phyloP scores from a whole-genome alignment of 2,113 vertebrate genomes.

The Phalacrocorax brasilianus region DNA sequence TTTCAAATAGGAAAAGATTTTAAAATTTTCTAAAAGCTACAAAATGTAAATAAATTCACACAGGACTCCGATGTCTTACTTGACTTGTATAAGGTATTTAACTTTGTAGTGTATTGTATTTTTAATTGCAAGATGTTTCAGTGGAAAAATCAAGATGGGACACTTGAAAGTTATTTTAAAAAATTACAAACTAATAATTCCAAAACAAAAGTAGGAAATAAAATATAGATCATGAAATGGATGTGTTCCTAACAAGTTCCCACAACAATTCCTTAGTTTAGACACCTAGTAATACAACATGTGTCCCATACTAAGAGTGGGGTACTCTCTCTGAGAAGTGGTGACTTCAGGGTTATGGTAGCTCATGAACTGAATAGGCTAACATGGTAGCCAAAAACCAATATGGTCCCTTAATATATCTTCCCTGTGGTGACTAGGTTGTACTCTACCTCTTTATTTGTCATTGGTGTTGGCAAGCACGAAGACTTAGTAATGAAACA shows the following conservation, averaged over 20 bases:
- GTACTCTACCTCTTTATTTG: background rate
- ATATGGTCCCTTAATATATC: background rate
- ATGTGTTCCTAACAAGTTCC: background rate
- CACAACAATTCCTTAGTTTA: background rate
- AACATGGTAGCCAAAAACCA: background rate
- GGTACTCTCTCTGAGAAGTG: background rate
- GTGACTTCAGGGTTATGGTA: background rate
- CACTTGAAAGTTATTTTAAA: background rate
- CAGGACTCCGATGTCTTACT: accelerated
- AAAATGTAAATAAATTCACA: background rate
- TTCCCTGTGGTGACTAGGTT: background rate
- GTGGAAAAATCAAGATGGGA: background rate
- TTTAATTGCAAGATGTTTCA: background rate
- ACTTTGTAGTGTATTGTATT: background rate
- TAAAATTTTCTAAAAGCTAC: background rate
- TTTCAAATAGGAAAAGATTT: background rate
- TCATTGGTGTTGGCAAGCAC: background rate
- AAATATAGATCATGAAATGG: background rate
- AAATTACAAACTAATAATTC: background rate
- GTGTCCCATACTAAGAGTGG: background rate
- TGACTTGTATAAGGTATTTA: background rate
- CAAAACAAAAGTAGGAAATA: background rate
- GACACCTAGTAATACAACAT: background rate
- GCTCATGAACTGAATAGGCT: background rate
- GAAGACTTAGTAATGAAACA: background rate